Evolutionary conservation across 2,888 invertebrate genomes (phyloP), one percentile per base, ranked within the genome.

Genomic region (Clunio marinus): DNA sequence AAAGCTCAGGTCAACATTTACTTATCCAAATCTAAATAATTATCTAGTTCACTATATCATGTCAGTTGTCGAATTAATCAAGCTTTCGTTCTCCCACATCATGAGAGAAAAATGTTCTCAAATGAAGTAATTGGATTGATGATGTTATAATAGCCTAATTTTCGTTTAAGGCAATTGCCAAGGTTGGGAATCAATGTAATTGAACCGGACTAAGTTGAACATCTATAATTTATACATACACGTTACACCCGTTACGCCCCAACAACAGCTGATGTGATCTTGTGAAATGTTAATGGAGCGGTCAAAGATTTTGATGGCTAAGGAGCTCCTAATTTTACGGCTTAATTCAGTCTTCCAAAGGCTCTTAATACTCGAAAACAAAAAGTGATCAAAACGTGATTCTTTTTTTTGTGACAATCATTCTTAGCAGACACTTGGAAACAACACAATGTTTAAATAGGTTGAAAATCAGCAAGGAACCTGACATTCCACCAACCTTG

Each of bases 191-290:
- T n/a, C n/a, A n/a, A 41, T 13, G 41, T 41, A 41, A 41, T 10
- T 41, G 41, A 41, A 41, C 41, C 41, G 41, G 41, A 41, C 41
- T 41, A 3, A n/a, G n/a, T n/a, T n/a, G n/a, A n/a, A n/a, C n/a
- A n/a, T n/a, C n/a, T n/a, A n/a, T n/a, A n/a, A n/a, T n/a, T n/a
- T n/a, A n/a, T 10, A 41, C 10, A n/a, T n/a, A 41, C 10, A 32
- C 32, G 32, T 8, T n/a, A 15, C 41, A n/a, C 10, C 10, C 4
- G 41, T n/a, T n/a, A 2, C 41, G 41, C 41, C 41, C 41, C 10
- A 41, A 10, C 41, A 41, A 41, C 15, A n/a, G 10, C 41, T 10
- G 2, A 10, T 32, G n/a, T n/a, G n/a, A n/a, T n/a, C n/a, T n/a
- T n/a, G 5, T 41, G 41, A 41, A 41, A 15, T n/a, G 41, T 15